Conservation (phyloP, 35 echinoderm and acorn worm species). For the Acanthaster planci region DNA sequence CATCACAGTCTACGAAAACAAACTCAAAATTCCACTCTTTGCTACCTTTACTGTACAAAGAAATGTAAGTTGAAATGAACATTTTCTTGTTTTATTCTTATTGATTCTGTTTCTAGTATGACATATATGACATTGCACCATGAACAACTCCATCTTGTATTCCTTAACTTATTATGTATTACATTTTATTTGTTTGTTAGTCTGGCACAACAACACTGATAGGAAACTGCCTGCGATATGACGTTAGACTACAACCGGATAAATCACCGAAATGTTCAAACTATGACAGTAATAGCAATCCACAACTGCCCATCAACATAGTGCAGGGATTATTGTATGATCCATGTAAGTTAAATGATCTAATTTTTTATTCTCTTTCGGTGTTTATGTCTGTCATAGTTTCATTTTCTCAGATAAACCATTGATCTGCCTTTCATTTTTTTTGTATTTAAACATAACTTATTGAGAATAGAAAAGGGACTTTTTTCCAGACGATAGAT, state of each 20-base stretch:
- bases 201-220: not conserved
- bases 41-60: not conserved
- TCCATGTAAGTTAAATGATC: not conserved
- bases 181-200: not conserved
- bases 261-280: constrained; percentile 6
- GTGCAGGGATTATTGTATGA: not conserved
- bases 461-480: no score
- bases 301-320: not conserved
- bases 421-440: no score
- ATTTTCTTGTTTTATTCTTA: no score
- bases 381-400: no score
- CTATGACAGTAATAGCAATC: not conserved
- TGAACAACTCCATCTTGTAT: no score
- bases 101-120: no score
- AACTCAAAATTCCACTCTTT: not conserved
- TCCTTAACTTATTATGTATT: not conserved
- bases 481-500: no score
- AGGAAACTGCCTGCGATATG: not conserved
- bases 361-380: no score
- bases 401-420: no score
- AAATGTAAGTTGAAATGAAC: constrained; percentile 8
- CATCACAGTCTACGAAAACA: not conserved
- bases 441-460: no score
- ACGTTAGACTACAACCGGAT: not conserved
- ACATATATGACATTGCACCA: no score